Percentiles rank a stretch among this genome's conserved stretches.
These are phyloP conservation scores for Bubalus kerabau DNA, from an alignment of 2,113 vertebrate species.

Conservation along the genomic window DNA sequence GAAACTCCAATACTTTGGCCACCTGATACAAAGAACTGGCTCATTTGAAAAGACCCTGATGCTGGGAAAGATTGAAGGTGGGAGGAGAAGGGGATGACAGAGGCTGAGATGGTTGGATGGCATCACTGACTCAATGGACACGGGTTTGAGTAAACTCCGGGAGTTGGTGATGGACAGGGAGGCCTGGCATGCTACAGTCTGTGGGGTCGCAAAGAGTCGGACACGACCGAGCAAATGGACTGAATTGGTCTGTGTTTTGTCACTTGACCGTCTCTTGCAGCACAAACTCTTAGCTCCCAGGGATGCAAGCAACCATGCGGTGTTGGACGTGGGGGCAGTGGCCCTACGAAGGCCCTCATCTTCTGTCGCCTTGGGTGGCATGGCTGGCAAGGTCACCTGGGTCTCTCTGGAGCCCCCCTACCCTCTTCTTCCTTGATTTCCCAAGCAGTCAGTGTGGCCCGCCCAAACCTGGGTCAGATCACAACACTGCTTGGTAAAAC, in stretches of 20 bases:
- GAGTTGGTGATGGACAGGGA: too few species aligned
- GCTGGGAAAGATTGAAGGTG: too few species aligned
- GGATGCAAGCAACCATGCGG: accelerated
- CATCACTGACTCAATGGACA: too few species aligned
- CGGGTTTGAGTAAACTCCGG: too few species aligned
- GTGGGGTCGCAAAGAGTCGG: too few species aligned
- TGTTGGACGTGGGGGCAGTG: not conserved
- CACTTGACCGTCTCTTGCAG: not conserved
- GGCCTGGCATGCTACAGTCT: too few species aligned
- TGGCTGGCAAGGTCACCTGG: accelerated
- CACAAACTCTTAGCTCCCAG: not conserved
- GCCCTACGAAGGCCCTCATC: not conserved
- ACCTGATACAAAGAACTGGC: too few species aligned
- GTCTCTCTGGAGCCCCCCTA: not conserved
- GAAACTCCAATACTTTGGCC: too few species aligned
- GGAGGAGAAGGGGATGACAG: too few species aligned
- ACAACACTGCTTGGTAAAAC: not conserved
- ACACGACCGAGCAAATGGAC: too few species aligned
- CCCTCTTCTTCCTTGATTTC: not conserved
- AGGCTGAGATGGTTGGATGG: too few species aligned
- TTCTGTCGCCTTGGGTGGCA: not conserved
- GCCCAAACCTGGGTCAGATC: not conserved
- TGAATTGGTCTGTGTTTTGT: not conserved
- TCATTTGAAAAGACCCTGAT: too few species aligned
- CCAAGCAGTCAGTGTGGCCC: not conserved